Percentiles rank a stretch among this genome's conserved stretches.
phyloP scores from a whole-genome alignment of 2,113 vertebrate genomes.

The Australoheros scitulus region DNA sequence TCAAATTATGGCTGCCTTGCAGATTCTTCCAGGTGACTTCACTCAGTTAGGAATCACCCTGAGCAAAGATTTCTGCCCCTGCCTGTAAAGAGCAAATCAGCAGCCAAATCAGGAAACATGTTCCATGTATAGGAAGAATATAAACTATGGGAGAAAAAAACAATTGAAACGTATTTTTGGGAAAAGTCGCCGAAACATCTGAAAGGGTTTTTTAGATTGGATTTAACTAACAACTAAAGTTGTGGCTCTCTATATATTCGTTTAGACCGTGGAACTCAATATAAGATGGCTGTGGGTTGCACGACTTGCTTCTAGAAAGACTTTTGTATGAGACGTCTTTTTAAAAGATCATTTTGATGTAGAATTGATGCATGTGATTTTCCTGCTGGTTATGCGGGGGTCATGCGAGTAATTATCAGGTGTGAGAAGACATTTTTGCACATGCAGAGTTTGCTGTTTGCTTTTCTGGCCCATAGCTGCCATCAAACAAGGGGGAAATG shows the following conservation, averaged over 20 bases:
- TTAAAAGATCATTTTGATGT: rapidly evolving
- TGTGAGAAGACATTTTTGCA: background rate
- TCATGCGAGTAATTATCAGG: too few relatives aligned
- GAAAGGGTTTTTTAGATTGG: background rate
- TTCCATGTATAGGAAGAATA: background rate
- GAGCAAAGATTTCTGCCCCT: background rate
- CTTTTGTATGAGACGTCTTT: background rate
- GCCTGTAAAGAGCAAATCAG: background rate
- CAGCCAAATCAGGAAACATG: background rate
- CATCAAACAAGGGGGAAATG: background rate
- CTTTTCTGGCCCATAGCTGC: background rate
- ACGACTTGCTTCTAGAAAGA: background rate
- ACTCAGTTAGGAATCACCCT: background rate
- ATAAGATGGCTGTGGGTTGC: background rate
- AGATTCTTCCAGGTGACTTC: background rate
- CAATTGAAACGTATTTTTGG: background rate
- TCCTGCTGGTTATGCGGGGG: too few relatives aligned
- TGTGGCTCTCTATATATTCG: background rate
- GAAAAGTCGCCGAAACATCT: background rate
- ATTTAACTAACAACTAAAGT: background rate
- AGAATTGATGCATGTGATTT: background rate
- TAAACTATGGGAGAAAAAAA: background rate
- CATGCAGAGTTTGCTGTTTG: rapidly evolving
- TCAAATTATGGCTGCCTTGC: background rate
- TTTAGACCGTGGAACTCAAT: background rate